These are phyloP conservation scores for Scaptomyza pallida DNA, from an alignment of 1,140 invertebrate species.

Conservation along the genomic window DNA sequence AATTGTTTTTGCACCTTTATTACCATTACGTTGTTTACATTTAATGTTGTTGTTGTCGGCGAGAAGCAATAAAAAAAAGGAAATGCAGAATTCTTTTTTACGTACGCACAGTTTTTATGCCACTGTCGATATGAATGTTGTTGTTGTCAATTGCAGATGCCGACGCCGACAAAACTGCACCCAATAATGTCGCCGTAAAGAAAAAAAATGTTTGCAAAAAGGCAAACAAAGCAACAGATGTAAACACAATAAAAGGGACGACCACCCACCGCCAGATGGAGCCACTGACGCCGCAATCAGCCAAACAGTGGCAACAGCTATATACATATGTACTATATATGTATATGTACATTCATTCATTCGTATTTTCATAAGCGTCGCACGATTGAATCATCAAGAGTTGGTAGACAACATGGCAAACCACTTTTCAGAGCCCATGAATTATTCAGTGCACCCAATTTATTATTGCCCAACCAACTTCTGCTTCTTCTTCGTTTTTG, in stretches of 20 bases:
- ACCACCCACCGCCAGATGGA: constrained; percentile 2
- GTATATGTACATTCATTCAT: no score
- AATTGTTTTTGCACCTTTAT: constrained; percentile 40
- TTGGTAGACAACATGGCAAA: constrained; percentile 33
- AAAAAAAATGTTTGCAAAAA: constrained; percentile 5
- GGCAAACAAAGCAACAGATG: constrained; percentile 38
- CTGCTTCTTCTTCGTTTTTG: background rate
- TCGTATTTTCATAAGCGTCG: background rate
- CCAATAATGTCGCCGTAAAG: constrained; percentile 46
- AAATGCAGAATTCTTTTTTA: constrained; percentile 15
- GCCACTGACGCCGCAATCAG: background rate
- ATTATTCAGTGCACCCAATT: constrained; percentile 44
- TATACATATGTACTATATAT: background rate
- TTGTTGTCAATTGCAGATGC: constrained; percentile 21
- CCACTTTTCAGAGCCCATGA: constrained; percentile 28
- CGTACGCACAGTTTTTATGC: constrained; percentile 41
- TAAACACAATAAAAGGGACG: constrained; percentile 7
- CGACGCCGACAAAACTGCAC: constrained; percentile 19
- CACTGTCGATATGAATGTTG: background rate
- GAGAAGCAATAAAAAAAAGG: constrained; percentile 11
- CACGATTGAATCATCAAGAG: constrained; percentile 48
- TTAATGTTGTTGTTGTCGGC: constrained; percentile 7
- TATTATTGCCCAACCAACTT: constrained; percentile 19
- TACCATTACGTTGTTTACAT: constrained; percentile 19
- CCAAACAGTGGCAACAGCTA: background rate